Evolutionary conservation across 23 tunicate genomes (phyloP).

Genomic region (Trididemnum miniatum): DNA sequence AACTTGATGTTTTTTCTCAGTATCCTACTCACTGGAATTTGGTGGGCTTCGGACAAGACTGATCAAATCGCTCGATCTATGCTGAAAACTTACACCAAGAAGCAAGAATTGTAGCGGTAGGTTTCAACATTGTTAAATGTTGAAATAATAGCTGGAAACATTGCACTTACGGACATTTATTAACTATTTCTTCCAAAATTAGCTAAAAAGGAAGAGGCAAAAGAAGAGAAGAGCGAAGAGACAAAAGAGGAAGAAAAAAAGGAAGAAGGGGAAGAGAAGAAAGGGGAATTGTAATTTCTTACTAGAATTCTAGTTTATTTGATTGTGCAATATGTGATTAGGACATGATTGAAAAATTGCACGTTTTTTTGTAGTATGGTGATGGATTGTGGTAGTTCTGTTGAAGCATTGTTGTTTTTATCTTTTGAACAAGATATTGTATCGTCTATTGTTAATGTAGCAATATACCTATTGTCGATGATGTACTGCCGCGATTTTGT

Average conservation of each 20-base stretch:
- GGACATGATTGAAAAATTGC: slow-evolving; percentile 14
- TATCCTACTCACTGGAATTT: slow-evolving; percentile 57
- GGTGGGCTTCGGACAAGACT: slow-evolving; percentile 97
- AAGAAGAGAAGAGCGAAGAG: slow-evolving; percentile 1
- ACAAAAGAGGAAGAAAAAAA: not conserved
- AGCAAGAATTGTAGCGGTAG: slow-evolving; percentile 22
- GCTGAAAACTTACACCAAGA: slow-evolving; percentile 24
- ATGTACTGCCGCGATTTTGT: too few species aligned
- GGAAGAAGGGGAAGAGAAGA: slow-evolving; percentile 8
- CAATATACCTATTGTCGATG: too few species aligned
- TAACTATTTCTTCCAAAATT: not conserved
- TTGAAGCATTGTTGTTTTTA: not conserved
- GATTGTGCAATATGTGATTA: not conserved
- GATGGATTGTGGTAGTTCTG: not conserved
- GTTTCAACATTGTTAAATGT: not conserved
- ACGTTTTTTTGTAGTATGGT: not conserved
- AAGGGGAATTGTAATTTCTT: slow-evolving; percentile 19
- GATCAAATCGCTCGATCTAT: slow-evolving; percentile 60
- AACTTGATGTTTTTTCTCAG: slow-evolving; percentile 77
- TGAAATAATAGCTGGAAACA: not conserved
- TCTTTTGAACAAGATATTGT: too few species aligned
- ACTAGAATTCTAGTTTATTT: too few species aligned
- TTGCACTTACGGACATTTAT: slow-evolving; percentile 8
- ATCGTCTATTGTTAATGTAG: too few species aligned
- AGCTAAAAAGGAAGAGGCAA: slow-evolving; percentile 27